Evolutionary conservation across 2,888 invertebrate genomes (phyloP).

Genomic region (Neocrepidodera transversa): DNA sequence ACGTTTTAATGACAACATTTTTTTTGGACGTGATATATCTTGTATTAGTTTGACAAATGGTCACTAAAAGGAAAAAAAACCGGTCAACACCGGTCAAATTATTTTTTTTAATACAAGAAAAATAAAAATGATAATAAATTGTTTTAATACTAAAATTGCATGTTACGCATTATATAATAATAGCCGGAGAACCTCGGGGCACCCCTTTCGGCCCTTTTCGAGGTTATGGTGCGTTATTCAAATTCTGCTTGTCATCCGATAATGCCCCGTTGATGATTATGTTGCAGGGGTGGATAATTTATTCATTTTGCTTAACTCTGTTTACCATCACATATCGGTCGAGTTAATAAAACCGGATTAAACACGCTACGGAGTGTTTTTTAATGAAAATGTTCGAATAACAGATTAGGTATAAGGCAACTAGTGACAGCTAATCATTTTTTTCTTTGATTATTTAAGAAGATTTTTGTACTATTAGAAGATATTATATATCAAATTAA

Average conservation of each 20-base stretch:
- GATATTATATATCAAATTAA: too few relatives aligned
- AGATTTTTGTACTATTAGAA: too few relatives aligned
- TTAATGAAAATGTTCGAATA: conserved; percentile 19
- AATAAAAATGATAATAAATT: too few relatives aligned
- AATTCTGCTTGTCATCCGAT: conserved; percentile 29
- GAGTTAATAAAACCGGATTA: conserved; percentile 29
- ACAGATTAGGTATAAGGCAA: neutral
- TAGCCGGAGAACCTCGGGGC: neutral
- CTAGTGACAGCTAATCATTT: neutral
- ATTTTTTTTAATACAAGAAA: too few relatives aligned
- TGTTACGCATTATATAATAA: too few relatives aligned
- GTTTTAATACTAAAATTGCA: too few relatives aligned
- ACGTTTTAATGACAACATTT: conserved; percentile 49
- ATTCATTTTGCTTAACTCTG: conserved; percentile 33
- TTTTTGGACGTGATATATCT: conserved; percentile 17
- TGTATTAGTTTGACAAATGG: conserved; percentile 22
- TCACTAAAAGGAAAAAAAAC: neutral
- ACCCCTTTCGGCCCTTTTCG: neutral
- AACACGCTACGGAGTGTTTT: conserved; percentile 14
- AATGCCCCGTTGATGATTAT: conserved; percentile 25
- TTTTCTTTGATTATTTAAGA: neutral
- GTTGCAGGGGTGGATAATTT: conserved; percentile 32
- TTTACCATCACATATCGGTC: conserved; percentile 32
- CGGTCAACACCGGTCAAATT: neutral
- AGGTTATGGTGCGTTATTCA: conserved; percentile 29